These are phyloP conservation scores for Mystacornis crossleyi DNA, from an alignment of 2,113 vertebrate species.

Conservation along the genomic window DNA sequence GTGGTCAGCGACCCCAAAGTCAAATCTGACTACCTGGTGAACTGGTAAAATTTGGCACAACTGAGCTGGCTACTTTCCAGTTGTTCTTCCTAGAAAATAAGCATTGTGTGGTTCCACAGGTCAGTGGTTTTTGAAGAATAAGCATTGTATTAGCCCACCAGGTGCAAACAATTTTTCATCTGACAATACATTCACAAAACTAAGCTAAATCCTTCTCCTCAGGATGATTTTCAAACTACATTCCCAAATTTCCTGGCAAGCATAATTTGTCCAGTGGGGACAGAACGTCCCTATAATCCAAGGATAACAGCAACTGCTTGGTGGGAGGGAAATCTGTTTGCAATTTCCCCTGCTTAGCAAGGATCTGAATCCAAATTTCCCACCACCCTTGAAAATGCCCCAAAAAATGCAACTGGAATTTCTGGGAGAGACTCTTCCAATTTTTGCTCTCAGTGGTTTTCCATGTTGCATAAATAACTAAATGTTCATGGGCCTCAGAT, in stretches of 20 bases:
- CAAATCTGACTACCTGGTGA: background rate
- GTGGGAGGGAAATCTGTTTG: background rate
- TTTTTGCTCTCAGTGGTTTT: background rate
- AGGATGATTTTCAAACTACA: background rate
- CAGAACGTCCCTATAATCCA: background rate
- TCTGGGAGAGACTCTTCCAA: background rate
- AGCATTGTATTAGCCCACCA: background rate
- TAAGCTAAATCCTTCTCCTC: background rate
- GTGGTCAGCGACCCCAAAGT: fast-evolving
- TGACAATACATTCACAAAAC: background rate
- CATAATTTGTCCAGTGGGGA: background rate
- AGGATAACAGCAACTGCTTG: background rate
- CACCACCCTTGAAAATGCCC: background rate
- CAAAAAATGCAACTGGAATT: background rate
- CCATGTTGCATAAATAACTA: background rate
- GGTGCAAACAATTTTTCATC: background rate
- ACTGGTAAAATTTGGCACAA: background rate
- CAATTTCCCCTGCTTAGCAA: background rate
- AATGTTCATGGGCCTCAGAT: background rate
- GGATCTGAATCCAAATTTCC: background rate
- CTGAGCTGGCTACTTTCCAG: background rate
- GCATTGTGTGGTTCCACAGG: background rate
- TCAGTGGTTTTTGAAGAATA: background rate
- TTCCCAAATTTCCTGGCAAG: background rate
- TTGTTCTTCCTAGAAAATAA: background rate